Conservation (phyloP, 2,113 vertebrate genomes). For the Balaeniceps rex region DNA sequence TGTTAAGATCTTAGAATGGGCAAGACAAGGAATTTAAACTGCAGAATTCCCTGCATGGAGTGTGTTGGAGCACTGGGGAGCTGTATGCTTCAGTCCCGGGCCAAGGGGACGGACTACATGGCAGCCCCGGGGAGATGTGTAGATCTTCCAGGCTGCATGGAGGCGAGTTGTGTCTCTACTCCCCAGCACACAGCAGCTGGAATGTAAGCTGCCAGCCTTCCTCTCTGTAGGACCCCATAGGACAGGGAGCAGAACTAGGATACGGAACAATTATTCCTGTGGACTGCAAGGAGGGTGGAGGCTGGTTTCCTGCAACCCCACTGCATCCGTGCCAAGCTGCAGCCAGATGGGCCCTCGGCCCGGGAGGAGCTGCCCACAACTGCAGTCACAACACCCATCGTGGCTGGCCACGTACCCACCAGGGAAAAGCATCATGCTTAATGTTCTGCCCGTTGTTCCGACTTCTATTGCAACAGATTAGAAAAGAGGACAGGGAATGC, state of each 20-base stretch:
- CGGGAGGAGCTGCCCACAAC: not conserved
- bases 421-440: not conserved
- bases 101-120: not conserved
- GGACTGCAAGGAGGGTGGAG: not conserved
- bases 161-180: not conserved
- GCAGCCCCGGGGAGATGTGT: not conserved
- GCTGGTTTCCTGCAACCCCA: not conserved
- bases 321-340: not conserved
- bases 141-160: not conserved
- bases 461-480: not conserved
- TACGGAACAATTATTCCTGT: not conserved
- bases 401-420: not conserved
- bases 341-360: not conserved
- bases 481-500: not conserved
- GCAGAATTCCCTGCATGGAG: not conserved
- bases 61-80: not conserved
- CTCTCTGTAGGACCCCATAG: not conserved
- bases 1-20: not conserved
- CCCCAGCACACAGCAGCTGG: not conserved
- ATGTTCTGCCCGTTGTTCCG: not conserved
- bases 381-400: not conserved
- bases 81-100: not conserved
- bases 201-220: not conserved
- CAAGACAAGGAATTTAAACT: not conserved
- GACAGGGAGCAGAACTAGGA: not conserved